A percentile compares a stretch with the other conserved stretches of the same genome.
Evolutionary conservation across 2,888 invertebrate species (phyloP).

Genomic region (Drosophila falleni): DNA sequence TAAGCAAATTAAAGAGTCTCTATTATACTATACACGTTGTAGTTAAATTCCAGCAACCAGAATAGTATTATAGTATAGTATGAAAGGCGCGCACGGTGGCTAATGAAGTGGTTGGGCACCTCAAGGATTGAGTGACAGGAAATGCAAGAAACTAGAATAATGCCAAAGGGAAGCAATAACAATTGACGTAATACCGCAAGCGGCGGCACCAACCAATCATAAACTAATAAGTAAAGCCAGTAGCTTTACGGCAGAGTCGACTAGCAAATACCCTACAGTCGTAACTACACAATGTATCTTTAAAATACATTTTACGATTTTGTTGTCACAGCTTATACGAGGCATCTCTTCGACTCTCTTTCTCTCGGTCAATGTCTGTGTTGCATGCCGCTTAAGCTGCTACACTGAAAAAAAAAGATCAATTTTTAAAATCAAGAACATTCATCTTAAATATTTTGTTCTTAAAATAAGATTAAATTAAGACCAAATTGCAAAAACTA

Average conservation of each 20-base stretch:
- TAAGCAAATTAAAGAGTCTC: neutral
- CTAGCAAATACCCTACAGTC: conserved; percentile 1
- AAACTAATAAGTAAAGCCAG: conserved; percentile 29
- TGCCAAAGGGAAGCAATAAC: conserved; percentile 4
- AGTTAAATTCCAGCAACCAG: no score
- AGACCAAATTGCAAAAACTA: no score
- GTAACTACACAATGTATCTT: conserved; percentile 3
- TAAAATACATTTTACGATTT: neutral
- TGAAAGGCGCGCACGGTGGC: neutral
- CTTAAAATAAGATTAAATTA: no score
- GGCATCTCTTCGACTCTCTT: neutral
- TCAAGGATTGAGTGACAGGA: conserved; percentile 3
- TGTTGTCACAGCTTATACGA: neutral
- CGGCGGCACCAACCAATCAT: conserved; percentile 32
- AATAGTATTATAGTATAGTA: no score
- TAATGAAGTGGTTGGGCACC: conserved; percentile 42
- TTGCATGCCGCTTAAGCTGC: neutral
- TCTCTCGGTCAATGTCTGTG: neutral
- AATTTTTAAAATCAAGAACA: no score
- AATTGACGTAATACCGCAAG: conserved; percentile 26
- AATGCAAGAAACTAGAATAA: neutral
- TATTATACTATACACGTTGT: neutral
- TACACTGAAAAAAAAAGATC: no score
- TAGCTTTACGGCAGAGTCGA: neutral
- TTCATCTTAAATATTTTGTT: no score